Evolutionary conservation across 1,140 invertebrate species (phyloP).

Genomic region (Andrena cerasifolii): DNA sequence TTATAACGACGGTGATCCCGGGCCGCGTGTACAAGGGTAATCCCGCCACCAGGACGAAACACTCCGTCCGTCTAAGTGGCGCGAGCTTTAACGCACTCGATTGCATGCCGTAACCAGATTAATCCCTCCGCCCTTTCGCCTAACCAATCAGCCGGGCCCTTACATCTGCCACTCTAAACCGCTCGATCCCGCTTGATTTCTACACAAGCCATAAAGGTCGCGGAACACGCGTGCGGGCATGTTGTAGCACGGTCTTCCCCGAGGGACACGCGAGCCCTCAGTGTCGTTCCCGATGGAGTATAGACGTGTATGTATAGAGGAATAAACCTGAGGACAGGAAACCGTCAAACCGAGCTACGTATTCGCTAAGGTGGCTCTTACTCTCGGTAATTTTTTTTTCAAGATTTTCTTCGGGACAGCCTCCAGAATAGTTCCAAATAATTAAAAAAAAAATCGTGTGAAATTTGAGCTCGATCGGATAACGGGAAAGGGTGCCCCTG

Average conservation of each 20-base stretch:
- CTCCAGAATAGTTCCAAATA: no score
- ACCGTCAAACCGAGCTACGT: constrained; percentile 34
- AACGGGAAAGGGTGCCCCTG: no score
- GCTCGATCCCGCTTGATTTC: constrained; percentile 15
- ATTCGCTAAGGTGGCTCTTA: not conserved
- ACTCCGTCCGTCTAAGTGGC: constrained; percentile 57
- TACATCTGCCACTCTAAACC: constrained; percentile 54
- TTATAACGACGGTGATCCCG: constrained; percentile 59
- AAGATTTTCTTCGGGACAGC: no score
- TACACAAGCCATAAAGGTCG: constrained; percentile 22
- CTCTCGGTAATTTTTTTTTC: no score
- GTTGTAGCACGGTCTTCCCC: constrained; percentile 17
- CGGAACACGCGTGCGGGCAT: constrained; percentile 12
- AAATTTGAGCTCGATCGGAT: no score
- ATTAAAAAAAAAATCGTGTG: no score
- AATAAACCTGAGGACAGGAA: constrained; percentile 36
- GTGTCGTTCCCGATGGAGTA: not conserved
- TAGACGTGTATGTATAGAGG: no score
- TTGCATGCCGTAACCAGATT: constrained; percentile 69
- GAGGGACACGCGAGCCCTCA: constrained; percentile 13
- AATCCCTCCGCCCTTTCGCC: constrained; percentile 61
- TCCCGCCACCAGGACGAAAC: constrained; percentile 53
- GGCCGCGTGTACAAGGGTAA: constrained; percentile 49
- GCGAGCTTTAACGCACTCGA: constrained; percentile 61
- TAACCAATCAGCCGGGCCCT: constrained; percentile 32